phyloP scores from a whole-genome alignment of 2,888 invertebrate species.

The Drosophila diplacantha region DNA sequence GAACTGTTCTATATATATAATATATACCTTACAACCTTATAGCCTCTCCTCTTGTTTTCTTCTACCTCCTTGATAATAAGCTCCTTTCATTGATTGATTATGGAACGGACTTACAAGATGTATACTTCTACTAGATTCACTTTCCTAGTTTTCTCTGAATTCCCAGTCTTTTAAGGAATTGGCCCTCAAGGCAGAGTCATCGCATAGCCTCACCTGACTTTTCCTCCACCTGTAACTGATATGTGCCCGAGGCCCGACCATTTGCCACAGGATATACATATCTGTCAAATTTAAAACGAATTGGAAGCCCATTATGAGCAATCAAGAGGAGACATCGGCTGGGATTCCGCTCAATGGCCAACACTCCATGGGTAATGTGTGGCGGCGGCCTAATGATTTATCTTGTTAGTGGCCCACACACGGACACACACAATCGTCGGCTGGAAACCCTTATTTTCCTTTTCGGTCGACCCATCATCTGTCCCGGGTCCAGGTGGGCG shows the following conservation, averaged over 20 bases:
- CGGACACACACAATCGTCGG: neutral
- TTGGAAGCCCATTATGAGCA: slow-evolving; percentile 15
- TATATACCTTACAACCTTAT: too few relatives aligned
- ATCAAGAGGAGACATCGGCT: neutral
- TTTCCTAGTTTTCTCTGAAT: too few relatives aligned
- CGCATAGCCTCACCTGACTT: neutral
- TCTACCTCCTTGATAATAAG: too few relatives aligned
- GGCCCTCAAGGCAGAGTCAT: neutral
- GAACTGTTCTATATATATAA: too few relatives aligned
- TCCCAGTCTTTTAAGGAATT: neutral
- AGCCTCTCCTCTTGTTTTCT: too few relatives aligned
- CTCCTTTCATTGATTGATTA: too few relatives aligned
- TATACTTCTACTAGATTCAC: too few relatives aligned
- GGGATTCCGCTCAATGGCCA: slow-evolving; percentile 3
- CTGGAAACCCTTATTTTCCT: slow-evolving; percentile 1
- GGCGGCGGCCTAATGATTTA: slow-evolving; percentile 15
- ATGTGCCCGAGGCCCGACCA: neutral
- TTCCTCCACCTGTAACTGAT: slow-evolving; percentile 3
- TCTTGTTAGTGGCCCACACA: slow-evolving; percentile 11
- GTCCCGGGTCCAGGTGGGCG: neutral
- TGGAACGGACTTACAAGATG: too few relatives aligned
- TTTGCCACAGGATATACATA: slow-evolving; percentile 9
- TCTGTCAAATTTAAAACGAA: slow-evolving; percentile 16
- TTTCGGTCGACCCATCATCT: neutral
- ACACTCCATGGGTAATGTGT: slow-evolving; percentile 5